Percentiles rank a stretch among this genome's conserved stretches.
Evolutionary conservation across 2,797 vertebrate genomes (phyloP).

Genomic region (Eidolon dupreanum): DNA sequence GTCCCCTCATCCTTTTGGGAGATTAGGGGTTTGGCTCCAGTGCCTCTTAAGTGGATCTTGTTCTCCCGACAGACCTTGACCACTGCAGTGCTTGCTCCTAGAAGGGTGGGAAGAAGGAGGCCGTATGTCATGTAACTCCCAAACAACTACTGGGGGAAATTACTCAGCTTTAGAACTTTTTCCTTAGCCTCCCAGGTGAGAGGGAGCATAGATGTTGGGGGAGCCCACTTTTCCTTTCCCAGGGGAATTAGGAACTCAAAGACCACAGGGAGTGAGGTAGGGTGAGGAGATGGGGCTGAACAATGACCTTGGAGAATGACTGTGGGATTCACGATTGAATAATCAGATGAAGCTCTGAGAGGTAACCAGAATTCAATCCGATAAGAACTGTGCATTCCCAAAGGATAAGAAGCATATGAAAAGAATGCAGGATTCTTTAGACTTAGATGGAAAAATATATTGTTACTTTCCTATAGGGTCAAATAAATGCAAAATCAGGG

Average conservation of each 20-base stretch:
- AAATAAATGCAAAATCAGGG: slow-evolving; percentile 12
- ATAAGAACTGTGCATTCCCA: background rate
- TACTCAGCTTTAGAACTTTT: background rate
- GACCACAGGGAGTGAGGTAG: background rate
- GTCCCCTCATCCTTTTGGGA: background rate
- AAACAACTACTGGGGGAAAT: background rate
- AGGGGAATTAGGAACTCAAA: background rate
- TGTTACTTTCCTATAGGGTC: background rate
- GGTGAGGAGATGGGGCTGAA: background rate
- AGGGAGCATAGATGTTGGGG: background rate
- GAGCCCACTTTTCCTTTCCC: background rate
- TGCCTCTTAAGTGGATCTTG: background rate
- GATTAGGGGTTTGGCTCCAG: background rate
- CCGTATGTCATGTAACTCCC: background rate
- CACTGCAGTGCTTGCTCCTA: background rate
- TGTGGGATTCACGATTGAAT: background rate
- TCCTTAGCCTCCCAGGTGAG: background rate
- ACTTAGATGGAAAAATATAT: background rate
- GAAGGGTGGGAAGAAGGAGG: background rate
- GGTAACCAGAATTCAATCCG: background rate
- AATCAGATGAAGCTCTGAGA: background rate
- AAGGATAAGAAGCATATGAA: background rate
- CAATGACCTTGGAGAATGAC: slow-evolving; percentile 1
- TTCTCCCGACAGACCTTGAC: background rate
- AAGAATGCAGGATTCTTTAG: background rate